phyloP scores from a whole-genome alignment of 2,797 vertebrate species.

The Phrynocephalus vlangalii region DNA sequence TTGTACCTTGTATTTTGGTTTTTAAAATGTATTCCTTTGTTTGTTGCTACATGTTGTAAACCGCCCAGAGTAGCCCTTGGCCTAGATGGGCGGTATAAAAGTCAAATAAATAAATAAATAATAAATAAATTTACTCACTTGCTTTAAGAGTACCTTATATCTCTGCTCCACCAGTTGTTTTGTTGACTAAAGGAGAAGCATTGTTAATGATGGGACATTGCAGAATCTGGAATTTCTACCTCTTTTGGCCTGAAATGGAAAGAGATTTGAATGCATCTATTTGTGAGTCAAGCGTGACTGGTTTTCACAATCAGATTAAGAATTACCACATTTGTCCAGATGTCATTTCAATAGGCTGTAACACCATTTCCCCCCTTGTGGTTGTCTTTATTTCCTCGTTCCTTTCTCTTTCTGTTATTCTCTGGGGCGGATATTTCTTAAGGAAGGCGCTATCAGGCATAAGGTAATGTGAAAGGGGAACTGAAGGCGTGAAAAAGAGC shows the following conservation, averaged over 20 bases:
- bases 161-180: slow-evolving; percentile 43
- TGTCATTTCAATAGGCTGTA: not conserved
- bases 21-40: no score
- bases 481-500: not conserved
- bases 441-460: not conserved
- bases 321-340: not conserved
- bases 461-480: not conserved
- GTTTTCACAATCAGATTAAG: not conserved
- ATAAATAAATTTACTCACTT: no score
- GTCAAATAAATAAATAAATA: no score
- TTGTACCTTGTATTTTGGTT: no score
- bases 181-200: slow-evolving; percentile 63
- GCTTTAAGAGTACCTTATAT: not conserved
- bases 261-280: not conserved
- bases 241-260: slow-evolving; percentile 58
- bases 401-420: not conserved
- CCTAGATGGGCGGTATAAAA: no score
- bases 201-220: slow-evolving; percentile 67
- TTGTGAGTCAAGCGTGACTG: not conserved
- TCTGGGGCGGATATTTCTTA: not conserved
- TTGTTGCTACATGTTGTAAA: no score
- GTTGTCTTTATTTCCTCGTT: not conserved
- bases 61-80: no score
- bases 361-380: not conserved
- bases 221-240: slow-evolving; percentile 63